Percentiles rank a stretch among this genome's conserved stretches.
Conservation (phyloP, 1,140 invertebrate species). For the Danaus melanippus region DNA sequence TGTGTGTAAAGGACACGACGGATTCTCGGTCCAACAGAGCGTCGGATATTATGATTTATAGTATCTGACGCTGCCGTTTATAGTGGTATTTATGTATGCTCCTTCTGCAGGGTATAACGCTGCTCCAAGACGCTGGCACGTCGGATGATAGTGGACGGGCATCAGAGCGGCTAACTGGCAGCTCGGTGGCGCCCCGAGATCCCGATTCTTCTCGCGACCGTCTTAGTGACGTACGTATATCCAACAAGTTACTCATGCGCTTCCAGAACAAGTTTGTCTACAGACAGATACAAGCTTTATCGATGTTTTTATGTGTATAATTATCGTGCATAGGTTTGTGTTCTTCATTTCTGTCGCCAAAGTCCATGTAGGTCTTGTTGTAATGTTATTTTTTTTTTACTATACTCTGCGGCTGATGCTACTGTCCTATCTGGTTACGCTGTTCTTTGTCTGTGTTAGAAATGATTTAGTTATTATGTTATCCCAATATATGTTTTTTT, state of each 20-base stretch:
- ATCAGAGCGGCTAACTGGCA: constrained; percentile 81
- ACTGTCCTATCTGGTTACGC: constrained; percentile 1
- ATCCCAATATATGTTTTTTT: too few species aligned
- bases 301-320: not conserved
- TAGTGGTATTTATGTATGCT: constrained; percentile 11
- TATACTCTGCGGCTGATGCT: constrained; percentile 13
- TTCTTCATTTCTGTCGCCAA: too few species aligned
- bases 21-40: not conserved
- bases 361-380: constrained; percentile 1
- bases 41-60: not conserved
- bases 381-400: constrained; percentile 8
- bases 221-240: constrained; percentile 82
- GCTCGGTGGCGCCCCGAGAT: constrained; percentile 80
- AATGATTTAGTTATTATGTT: too few species aligned
- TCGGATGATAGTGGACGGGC: constrained; percentile 85
- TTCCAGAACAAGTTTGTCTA: not conserved
- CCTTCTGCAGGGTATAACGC: constrained; percentile 74
- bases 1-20: too few species aligned
- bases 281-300: constrained; percentile 1
- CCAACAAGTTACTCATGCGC: constrained; percentile 1
- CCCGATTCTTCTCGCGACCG: constrained; percentile 85
- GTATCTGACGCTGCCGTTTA: not conserved
- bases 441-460: too few species aligned
- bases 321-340: constrained; percentile 5
- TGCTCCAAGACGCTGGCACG: constrained; percentile 81